Evolutionary conservation across 2,888 invertebrate genomes (phyloP), one percentile per base, ranked within the genome.

Genomic region (Drosophila mettleri): DNA sequence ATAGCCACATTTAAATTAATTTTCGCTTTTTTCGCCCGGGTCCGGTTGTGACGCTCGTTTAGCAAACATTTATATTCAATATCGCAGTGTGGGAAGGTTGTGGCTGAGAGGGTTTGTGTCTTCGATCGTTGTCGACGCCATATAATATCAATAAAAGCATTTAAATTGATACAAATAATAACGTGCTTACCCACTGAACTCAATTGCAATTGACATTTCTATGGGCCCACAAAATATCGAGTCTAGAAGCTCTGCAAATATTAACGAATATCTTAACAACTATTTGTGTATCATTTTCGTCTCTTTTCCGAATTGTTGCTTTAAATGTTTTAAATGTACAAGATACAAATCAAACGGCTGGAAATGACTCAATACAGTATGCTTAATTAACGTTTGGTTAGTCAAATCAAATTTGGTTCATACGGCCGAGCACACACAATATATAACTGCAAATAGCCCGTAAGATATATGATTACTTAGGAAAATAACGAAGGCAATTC

Each of bases 81-180:
- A 16, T 22, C 16, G 38, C n/a, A 9, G 22, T 24, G 41, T 14
- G 14, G 20, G 18, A 58, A 61, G 74, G 67, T 70, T 31, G 38
- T 59, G 20, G 34, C 14, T 20, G 41, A 24, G 24, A 3, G 20
- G 34, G 31, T 20, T 48, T 24, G 31, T 49, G 8, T 45, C 60
- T 4, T 24, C 58, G 62, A 49, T 68, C 69, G 72, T 66, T 60
- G 72, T 63, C 72, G 62, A 41, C 68, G 66, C 55, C 74, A 74
- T 73, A 60, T 88, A 75, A 76, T 86, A 88, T n/a, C n/a, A n/a
- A n/a, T n/a, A 88, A 85, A 80, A 80, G 67, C 86, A 75, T 88
- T 88, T 88, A 86, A 85, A 88, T 86, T 70, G 80, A 70, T 83
- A 85, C 88, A 88, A 88, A 85, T 85, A 83, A 79, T 70, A 73